Evolutionary conservation across 2,888 invertebrate genomes (phyloP).

Genomic region (Oscheius sp.): DNA sequence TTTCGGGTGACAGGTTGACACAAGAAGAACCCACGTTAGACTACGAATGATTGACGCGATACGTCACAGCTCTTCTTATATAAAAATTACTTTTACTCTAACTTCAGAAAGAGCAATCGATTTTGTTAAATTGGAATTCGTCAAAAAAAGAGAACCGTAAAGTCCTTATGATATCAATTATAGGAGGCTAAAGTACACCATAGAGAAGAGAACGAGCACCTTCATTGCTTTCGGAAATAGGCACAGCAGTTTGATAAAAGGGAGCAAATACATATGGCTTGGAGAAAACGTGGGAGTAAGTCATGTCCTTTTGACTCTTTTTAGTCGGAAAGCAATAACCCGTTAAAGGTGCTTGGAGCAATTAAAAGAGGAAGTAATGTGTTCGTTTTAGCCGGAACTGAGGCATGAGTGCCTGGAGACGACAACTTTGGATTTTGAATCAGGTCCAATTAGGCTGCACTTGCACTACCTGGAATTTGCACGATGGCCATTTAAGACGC

Average conservation of each 20-base stretch:
- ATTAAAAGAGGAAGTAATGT: slow-evolving; percentile 5
- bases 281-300: background rate
- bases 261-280: background rate
- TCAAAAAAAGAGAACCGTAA: too few species aligned
- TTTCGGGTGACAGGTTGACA: slow-evolving; percentile 16
- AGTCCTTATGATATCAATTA: too few species aligned
- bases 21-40: slow-evolving; percentile 1
- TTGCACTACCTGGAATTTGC: too few species aligned
- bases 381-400: slow-evolving; percentile 4
- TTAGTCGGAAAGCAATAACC: background rate
- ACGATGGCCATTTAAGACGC: too few species aligned
- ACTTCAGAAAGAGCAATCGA: too few species aligned
- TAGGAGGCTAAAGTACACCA: background rate
- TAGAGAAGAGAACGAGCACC: background rate
- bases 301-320: background rate
- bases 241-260: background rate
- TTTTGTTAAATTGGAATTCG: too few species aligned
- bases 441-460: too few species aligned
- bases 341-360: background rate
- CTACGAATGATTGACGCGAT: slow-evolving; percentile 9
- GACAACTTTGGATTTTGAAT: background rate
- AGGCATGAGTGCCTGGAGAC: background rate
- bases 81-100: background rate
- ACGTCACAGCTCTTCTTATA: background rate
- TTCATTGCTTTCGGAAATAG: slow-evolving; percentile 10